phyloP scores from a whole-genome alignment of 2,888 invertebrate genomes.

The Drosophila trichaetosa region DNA sequence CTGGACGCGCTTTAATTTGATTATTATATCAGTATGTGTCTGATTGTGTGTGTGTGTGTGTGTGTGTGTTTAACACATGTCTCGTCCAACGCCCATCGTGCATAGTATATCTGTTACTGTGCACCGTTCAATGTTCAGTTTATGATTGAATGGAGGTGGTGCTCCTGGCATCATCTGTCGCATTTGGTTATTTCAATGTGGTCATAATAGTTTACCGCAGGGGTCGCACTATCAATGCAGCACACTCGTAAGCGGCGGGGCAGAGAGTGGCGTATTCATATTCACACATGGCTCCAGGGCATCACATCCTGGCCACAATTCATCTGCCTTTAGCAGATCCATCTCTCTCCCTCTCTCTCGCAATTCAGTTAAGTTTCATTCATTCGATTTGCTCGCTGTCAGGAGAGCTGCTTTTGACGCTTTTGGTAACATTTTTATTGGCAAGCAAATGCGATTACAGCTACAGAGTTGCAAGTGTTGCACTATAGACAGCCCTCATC shows the following conservation, averaged over 20 bases:
- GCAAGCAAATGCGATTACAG: slow-evolving; percentile 64
- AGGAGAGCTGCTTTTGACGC: slow-evolving; percentile 41
- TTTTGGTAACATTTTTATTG: slow-evolving; percentile 59
- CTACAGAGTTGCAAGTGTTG: slow-evolving; percentile 35
- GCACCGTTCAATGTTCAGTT: slow-evolving; percentile 6
- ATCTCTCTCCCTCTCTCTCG: not conserved
- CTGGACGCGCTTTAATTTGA: slow-evolving; percentile 52
- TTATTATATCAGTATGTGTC: slow-evolving; percentile 35
- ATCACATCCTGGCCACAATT: slow-evolving; percentile 10
- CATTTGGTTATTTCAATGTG: slow-evolving; percentile 72
- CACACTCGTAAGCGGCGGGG: not conserved
- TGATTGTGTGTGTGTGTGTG: not conserved
- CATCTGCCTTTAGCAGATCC: slow-evolving; percentile 1
- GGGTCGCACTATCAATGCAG: slow-evolving; percentile 46
- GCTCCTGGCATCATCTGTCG: slow-evolving; percentile 36
- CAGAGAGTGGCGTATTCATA: slow-evolving; percentile 21
- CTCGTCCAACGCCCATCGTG: slow-evolving; percentile 2
- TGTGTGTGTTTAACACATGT: slow-evolving; percentile 10
- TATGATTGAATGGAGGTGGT: slow-evolving; percentile 27
- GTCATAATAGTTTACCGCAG: slow-evolving; percentile 67
- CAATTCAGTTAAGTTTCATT: slow-evolving; percentile 14
- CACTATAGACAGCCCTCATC: not conserved
- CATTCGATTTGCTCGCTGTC: slow-evolving; percentile 13
- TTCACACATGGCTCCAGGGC: slow-evolving; percentile 18
- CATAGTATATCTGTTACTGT: not conserved